These are phyloP conservation scores for Psilopsiagon aurifrons DNA, from an alignment of 2,113 vertebrate genomes.

Conservation along the genomic window DNA sequence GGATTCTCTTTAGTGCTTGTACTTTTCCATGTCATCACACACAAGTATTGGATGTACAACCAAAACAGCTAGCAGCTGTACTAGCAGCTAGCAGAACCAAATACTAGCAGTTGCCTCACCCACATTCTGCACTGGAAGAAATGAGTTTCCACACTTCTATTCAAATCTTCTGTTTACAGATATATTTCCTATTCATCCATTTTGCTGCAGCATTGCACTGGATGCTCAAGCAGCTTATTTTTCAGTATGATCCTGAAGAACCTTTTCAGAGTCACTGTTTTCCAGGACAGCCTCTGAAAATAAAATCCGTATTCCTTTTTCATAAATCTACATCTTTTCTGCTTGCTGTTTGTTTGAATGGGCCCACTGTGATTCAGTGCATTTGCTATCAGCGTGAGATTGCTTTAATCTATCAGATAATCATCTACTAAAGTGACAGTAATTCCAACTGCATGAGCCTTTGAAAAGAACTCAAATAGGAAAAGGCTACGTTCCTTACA, in stretches of 20 bases:
- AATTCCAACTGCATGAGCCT: not conserved
- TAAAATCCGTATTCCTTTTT: not conserved
- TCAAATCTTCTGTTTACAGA: not conserved
- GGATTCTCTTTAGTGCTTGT: not conserved
- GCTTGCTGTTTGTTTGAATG: not conserved
- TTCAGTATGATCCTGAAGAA: not conserved
- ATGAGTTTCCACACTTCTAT: not conserved
- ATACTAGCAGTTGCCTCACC: not conserved
- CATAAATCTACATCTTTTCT: not conserved
- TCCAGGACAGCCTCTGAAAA: not conserved
- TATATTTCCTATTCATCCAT: not conserved
- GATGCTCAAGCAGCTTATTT: not conserved
- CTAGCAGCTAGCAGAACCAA: too few species aligned
- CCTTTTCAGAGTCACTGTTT: not conserved
- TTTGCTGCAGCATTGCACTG: not conserved
- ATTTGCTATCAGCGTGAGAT: not conserved
- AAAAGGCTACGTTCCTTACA: not conserved
- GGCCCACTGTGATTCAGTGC: not conserved
- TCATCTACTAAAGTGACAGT: not conserved
- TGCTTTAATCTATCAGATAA: not conserved
- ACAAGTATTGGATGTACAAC: fast-evolving
- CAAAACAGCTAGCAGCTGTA: too few species aligned
- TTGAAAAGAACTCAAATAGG: not conserved
- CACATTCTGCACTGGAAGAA: not conserved
- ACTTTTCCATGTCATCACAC: not conserved